A percentile compares a stretch with the other conserved stretches of the same genome.
Conservation (phyloP, 35 echinoderm and acorn worm species). For the Patiria miniata region DNA sequence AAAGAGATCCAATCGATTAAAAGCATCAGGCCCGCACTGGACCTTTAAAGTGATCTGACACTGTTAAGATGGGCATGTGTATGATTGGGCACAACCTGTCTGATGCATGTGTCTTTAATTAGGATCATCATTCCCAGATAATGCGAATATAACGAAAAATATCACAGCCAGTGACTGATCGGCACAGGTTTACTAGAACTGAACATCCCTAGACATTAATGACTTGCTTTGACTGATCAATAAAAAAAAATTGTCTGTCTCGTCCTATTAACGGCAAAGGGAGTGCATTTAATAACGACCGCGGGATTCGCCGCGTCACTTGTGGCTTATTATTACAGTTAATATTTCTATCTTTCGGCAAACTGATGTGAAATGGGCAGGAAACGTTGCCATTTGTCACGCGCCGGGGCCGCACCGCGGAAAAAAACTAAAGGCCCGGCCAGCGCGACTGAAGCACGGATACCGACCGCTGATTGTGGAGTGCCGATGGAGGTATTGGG, state of each 20-base stretch:
- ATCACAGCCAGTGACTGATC: neutral
- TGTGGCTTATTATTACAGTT: constrained; percentile 7
- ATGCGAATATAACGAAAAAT: no score
- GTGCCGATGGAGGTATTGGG: constrained; percentile 14
- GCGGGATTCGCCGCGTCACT: neutral
- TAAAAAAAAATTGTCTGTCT: no score
- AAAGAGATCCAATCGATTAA: no score
- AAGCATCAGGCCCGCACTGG: no score
- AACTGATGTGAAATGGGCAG: constrained; percentile 16
- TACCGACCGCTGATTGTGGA: neutral
- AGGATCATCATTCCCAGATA: no score
- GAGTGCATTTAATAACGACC: no score
- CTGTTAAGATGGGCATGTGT: no score
- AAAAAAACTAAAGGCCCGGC: neutral
- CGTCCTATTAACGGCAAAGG: no score
- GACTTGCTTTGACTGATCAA: neutral
- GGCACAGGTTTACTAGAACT: neutral
- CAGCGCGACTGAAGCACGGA: neutral
- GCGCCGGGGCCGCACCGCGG: neutral
- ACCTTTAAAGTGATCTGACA: no score
- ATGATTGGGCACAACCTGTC: no score
- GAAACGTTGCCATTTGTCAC: constrained; percentile 25
- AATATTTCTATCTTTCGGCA: neutral
- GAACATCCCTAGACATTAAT: neutral
- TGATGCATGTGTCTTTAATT: no score